These are phyloP conservation scores for Nephila pilipes DNA, from an alignment of 1,140 invertebrate species.

Conservation along the genomic window DNA sequence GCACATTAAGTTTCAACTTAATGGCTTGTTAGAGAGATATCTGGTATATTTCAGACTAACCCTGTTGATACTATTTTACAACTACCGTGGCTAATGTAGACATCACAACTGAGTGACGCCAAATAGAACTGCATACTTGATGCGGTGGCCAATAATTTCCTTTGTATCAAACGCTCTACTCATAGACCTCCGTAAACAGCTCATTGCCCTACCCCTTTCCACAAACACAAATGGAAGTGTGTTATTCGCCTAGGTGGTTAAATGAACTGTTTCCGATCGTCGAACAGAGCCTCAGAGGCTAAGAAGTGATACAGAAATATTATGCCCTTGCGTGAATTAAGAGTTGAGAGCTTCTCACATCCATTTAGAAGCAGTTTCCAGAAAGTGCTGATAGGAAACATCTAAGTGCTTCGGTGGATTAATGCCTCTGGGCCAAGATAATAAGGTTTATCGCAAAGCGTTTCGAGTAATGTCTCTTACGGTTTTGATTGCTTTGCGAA, in stretches of 20 bases:
- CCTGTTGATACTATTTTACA: not conserved
- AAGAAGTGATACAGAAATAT: conserved; percentile 41
- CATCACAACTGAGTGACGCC: not conserved
- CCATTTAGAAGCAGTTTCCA: not conserved
- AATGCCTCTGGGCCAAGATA: not conserved
- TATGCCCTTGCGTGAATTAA: not conserved
- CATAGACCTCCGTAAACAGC: not conserved
- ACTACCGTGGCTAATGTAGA: not conserved
- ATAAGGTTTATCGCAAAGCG: conserved; percentile 29
- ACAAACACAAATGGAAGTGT: not conserved
- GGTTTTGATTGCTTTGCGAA: conserved; percentile 19
- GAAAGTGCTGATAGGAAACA: conserved; percentile 22
- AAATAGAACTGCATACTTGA: not conserved
- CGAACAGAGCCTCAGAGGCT: not conserved
- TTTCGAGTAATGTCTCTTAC: conserved; percentile 25
- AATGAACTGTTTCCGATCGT: conserved; percentile 33
- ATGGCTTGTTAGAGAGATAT: not conserved
- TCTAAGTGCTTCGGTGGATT: not conserved
- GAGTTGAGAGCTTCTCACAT: conserved; percentile 15
- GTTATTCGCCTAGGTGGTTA: not conserved
- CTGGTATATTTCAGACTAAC: not conserved
- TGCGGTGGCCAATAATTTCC: conserved; percentile 7
- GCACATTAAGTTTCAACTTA: not conserved
- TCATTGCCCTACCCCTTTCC: not conserved
- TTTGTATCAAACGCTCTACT: not conserved